phyloP scores from a whole-genome alignment of 2,113 vertebrate species.

The Urocolius indicus region DNA sequence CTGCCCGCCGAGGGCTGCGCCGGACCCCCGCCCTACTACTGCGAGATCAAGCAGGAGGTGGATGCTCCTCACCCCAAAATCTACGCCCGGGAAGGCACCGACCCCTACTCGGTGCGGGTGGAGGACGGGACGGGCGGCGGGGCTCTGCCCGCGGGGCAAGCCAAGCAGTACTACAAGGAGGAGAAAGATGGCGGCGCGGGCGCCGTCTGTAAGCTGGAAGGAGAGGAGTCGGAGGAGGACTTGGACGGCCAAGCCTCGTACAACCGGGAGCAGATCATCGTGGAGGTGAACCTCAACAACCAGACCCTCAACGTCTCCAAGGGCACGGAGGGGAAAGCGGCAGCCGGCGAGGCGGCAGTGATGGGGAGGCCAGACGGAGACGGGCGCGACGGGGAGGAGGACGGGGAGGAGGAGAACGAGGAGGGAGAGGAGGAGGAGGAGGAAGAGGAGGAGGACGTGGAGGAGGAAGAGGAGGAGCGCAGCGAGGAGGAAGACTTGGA shows the following conservation, averaged over 20 bases:
- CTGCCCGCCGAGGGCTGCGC: slow-evolving; percentile 70
- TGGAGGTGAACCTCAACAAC: slow-evolving; percentile 98
- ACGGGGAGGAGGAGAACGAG: slow-evolving; percentile 70
- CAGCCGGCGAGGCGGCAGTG: slow-evolving; percentile 54
- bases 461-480: slow-evolving; percentile 80
- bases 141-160: slow-evolving; percentile 42
- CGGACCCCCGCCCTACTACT: slow-evolving; percentile 79
- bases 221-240: slow-evolving; percentile 75
- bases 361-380: slow-evolving; percentile 51
- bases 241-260: slow-evolving; percentile 80
- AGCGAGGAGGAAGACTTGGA: slow-evolving; percentile 78
- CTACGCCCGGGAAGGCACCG: slow-evolving; percentile 86
- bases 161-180: slow-evolving; percentile 88
- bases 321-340: slow-evolving; percentile 84
- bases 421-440: slow-evolving; percentile 73
- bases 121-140: slow-evolving; percentile 78
- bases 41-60: slow-evolving; percentile 92
- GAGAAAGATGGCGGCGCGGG: slow-evolving; percentile 75
- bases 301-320: slow-evolving; percentile 96
- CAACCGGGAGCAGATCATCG: slow-evolving; percentile 93
- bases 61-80: slow-evolving; percentile 83
- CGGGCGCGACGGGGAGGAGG: slow-evolving; percentile 48
- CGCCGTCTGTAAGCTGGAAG: slow-evolving; percentile 83
- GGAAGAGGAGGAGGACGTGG: slow-evolving; percentile 73
- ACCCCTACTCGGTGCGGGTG: slow-evolving; percentile 86